A percentile compares a stretch with the other conserved stretches of the same genome.
These are phyloP conservation scores for Lasius platythorax DNA, from an alignment of 2,888 invertebrate species.

Conservation along the genomic window DNA sequence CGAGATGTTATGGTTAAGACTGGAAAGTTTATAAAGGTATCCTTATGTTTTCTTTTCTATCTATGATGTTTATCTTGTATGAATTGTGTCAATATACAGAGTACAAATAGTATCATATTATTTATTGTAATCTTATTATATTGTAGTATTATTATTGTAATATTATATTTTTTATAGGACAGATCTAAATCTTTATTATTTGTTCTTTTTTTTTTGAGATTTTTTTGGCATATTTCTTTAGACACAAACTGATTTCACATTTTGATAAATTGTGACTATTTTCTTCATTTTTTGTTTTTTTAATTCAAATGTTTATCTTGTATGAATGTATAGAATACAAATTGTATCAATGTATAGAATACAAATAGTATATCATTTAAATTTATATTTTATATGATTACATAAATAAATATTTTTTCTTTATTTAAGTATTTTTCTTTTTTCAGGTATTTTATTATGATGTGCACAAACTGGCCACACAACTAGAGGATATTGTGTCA, in stretches of 20 bases:
- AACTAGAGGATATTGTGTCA: constrained; percentile 89
- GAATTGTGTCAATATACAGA: neutral
- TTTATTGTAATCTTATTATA: neutral
- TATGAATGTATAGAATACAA: neutral
- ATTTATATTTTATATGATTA: neutral
- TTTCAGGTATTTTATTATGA: constrained; percentile 88
- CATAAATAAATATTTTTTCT: neutral
- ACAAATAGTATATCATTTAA: neutral
- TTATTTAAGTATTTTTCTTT: neutral
- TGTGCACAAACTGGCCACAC: constrained; percentile 88
- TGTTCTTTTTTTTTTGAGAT: neutral
- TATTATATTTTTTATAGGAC: neutral
- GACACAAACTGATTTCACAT: neutral
- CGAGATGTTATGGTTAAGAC: constrained; percentile 82
- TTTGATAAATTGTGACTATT: neutral
- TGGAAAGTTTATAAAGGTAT: constrained; percentile 86
- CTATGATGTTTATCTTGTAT: constrained; percentile 1
- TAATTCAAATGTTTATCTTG: neutral
- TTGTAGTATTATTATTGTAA: neutral
- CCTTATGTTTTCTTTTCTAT: neutral
- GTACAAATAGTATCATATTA: neutral
- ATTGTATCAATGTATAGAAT: neutral
- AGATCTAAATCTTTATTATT: neutral
- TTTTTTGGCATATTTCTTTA: neutral
- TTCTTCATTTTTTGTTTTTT: neutral